These are phyloP conservation scores for Aeoliscus strigatus DNA, from an alignment of 2,797 vertebrate species.

Conservation along the genomic window DNA sequence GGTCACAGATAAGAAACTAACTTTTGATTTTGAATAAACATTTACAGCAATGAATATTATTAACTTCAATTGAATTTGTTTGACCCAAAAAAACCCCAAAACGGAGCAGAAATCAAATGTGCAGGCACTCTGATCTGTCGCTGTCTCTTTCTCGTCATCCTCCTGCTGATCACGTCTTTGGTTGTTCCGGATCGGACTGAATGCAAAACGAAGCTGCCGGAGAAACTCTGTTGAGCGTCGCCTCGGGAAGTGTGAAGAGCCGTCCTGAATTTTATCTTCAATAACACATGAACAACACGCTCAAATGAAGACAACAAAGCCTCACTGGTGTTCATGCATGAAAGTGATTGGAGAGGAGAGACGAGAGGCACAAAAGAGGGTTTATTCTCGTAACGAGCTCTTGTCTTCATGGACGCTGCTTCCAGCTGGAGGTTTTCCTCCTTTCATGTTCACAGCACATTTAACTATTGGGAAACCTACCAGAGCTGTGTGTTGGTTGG, in stretches of 20 bases:
- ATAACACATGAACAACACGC: constrained; percentile 27
- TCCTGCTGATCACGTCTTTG: too few relatives aligned
- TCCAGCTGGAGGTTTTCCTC: constrained; percentile 50
- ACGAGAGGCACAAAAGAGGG: constrained; percentile 27
- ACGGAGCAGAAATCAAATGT: too few relatives aligned
- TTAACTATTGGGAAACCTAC: constrained; percentile 20
- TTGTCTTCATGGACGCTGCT: constrained; percentile 37
- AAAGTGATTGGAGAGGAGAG: constrained; percentile 29
- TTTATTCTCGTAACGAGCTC: constrained; percentile 63
- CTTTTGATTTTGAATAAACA: too few relatives aligned
- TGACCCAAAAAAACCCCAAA: too few relatives aligned
- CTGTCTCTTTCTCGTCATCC: too few relatives aligned
- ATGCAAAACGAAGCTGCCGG: constrained; percentile 33
- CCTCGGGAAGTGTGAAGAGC: constrained; percentile 10
- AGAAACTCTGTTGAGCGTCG: constrained; percentile 30
- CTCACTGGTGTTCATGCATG: constrained; percentile 41
- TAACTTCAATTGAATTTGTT: too few relatives aligned
- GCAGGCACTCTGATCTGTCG: too few relatives aligned
- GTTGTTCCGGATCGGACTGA: too few relatives aligned
- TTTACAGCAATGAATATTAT: too few relatives aligned
- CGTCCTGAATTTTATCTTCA: constrained; percentile 43
- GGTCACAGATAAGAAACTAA: too few relatives aligned
- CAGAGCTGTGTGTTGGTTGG: too few relatives aligned
- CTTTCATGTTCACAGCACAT: constrained; percentile 28
- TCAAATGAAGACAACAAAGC: constrained; percentile 40